Evolutionary conservation across 37 sponge, comb jelly and placozoan species (phyloP).

Genomic region (Corticium candelabrum): DNA sequence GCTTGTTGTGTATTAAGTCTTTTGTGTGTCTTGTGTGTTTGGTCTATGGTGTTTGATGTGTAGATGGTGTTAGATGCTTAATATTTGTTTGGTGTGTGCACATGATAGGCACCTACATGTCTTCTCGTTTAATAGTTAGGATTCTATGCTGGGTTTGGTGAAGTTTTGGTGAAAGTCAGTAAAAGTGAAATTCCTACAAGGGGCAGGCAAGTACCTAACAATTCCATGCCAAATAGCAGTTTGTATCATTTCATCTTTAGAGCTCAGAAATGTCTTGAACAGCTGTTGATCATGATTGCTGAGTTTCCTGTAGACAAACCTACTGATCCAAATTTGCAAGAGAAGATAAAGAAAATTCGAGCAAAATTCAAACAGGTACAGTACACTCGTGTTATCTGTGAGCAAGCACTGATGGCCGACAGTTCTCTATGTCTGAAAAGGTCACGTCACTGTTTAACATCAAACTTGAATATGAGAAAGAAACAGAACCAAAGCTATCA

Average conservation of each 20-base stretch:
- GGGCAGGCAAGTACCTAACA: background rate
- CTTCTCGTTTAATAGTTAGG: background rate
- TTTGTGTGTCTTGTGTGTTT: too few relatives aligned
- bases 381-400: too few relatives aligned
- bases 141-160: background rate
- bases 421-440: too few relatives aligned
- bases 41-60: too few relatives aligned
- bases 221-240: background rate
- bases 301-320: background rate
- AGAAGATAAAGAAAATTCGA: background rate
- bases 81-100: too few relatives aligned
- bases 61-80: too few relatives aligned
- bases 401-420: too few relatives aligned
- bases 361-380: constrained; percentile 1
- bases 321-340: background rate
- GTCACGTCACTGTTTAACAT: background rate
- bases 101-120: too few relatives aligned
- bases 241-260: too few relatives aligned
- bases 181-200: background rate
- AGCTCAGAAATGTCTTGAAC: background rate
- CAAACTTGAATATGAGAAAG: background rate
- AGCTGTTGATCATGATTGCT: background rate
- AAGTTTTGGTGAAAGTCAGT: background rate
- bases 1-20: too few relatives aligned
- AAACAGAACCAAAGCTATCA: too few relatives aligned